Conservation (phyloP, 2,113 vertebrate species). For the Murina feae region DNA sequence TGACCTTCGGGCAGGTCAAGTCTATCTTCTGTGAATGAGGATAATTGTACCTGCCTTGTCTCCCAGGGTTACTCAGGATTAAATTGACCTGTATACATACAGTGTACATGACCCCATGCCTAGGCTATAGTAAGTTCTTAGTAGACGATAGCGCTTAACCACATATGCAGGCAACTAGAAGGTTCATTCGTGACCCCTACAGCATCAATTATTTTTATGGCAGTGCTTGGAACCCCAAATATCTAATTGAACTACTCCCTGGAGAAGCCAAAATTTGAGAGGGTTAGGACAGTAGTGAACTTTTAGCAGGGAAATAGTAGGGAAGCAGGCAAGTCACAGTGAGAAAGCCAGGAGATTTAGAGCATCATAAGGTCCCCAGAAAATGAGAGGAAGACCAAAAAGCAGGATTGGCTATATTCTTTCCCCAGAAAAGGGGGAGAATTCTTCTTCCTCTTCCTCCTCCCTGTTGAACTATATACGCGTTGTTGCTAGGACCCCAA, state of each 20-base stretch:
- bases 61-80: background rate
- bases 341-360: background rate
- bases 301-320: background rate
- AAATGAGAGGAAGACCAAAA: background rate
- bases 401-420: background rate
- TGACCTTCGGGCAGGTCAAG: background rate
- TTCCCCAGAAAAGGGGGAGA: background rate
- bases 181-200: background rate
- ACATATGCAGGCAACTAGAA: background rate
- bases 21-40: background rate
- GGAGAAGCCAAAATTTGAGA: background rate
- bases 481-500: background rate
- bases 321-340: background rate
- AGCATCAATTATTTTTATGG: background rate
- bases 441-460: background rate
- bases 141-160: background rate
- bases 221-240: background rate
- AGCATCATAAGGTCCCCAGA: background rate
- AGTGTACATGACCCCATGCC: background rate
- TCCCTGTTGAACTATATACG: background rate
- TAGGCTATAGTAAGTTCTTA: background rate
- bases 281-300: background rate
- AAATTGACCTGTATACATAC: background rate
- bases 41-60: background rate
- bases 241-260: background rate